phyloP scores from a whole-genome alignment of 2,888 invertebrate genomes.

The Biston stratarius region DNA sequence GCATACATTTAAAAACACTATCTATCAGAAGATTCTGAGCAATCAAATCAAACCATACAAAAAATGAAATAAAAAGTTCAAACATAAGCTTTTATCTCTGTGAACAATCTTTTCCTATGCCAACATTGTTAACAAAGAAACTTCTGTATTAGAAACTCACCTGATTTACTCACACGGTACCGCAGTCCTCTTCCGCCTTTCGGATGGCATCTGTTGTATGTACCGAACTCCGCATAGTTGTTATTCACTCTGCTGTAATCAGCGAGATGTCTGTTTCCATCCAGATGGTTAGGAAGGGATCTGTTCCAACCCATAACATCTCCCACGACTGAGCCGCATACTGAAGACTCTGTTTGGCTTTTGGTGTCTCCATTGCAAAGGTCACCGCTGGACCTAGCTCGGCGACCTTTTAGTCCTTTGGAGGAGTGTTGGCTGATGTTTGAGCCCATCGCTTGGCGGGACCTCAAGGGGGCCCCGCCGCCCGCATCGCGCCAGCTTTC shows the following conservation, averaged over 20 bases:
- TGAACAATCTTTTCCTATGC: slow-evolving; percentile 8
- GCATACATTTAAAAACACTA: too few relatives aligned
- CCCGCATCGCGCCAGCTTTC: slow-evolving; percentile 69
- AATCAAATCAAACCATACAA: too few relatives aligned
- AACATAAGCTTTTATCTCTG: slow-evolving; percentile 4
- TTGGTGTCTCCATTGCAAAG: slow-evolving; percentile 88
- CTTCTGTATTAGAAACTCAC: slow-evolving; percentile 59
- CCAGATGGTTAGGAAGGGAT: slow-evolving; percentile 90
- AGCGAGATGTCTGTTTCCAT: slow-evolving; percentile 86
- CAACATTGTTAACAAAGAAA: slow-evolving; percentile 18
- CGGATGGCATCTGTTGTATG: slow-evolving; percentile 77
- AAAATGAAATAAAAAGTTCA: neutral
- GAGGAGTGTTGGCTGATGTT: slow-evolving; percentile 92
- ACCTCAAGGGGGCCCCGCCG: slow-evolving; percentile 82
- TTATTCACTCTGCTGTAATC: slow-evolving; percentile 87
- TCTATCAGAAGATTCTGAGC: too few relatives aligned
- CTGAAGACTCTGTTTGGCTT: slow-evolving; percentile 81
- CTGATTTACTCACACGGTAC: slow-evolving; percentile 80
- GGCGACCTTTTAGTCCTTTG: slow-evolving; percentile 90
- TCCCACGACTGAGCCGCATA: slow-evolving; percentile 82
- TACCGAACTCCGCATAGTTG: slow-evolving; percentile 81
- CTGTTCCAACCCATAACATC: slow-evolving; percentile 84
- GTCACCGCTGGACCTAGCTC: slow-evolving; percentile 91
- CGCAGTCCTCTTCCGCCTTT: slow-evolving; percentile 80
- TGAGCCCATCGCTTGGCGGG: slow-evolving; percentile 90